Conservation (phyloP, 2,797 vertebrate genomes). For the Lateolabrax maculatus region DNA sequence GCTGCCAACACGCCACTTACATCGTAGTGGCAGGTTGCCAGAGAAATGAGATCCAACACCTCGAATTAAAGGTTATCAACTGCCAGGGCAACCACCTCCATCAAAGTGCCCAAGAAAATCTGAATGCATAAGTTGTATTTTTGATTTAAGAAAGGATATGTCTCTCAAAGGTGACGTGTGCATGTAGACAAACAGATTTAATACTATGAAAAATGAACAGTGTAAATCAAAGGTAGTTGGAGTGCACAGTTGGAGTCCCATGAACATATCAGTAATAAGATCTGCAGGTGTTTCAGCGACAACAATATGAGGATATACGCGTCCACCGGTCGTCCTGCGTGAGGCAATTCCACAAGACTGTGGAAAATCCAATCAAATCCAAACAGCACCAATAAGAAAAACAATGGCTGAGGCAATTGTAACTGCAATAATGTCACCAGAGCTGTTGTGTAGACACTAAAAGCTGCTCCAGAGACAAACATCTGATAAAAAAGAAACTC, state of each 20-base stretch:
- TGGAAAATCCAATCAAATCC: constrained; percentile 82
- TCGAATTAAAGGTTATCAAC: constrained; percentile 77
- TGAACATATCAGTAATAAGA: constrained; percentile 69
- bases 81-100: constrained; percentile 54
- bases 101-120: constrained; percentile 43
- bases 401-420: constrained; percentile 78
- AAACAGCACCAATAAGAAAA: constrained; percentile 81
- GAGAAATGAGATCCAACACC: constrained; percentile 69
- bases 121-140: constrained; percentile 28
- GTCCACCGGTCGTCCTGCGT: constrained; percentile 47
- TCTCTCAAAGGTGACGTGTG: constrained; percentile 8
- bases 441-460: constrained; percentile 83
- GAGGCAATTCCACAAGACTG: constrained; percentile 75
- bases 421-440: constrained; percentile 80
- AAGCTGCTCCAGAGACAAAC: constrained; percentile 85
- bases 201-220: constrained; percentile 14
- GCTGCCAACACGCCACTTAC: constrained; percentile 76
- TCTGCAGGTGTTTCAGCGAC: constrained; percentile 71
- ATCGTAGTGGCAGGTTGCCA: constrained; percentile 72
- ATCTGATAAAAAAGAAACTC: constrained; percentile 84
- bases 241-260: constrained; percentile 39
- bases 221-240: constrained; percentile 50
- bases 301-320: constrained; percentile 65
- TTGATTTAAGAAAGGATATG: constrained; percentile 16
- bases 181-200: constrained; percentile 34